Conservation (phyloP, 2,888 invertebrate species). For the Harmothoe impar region DNA sequence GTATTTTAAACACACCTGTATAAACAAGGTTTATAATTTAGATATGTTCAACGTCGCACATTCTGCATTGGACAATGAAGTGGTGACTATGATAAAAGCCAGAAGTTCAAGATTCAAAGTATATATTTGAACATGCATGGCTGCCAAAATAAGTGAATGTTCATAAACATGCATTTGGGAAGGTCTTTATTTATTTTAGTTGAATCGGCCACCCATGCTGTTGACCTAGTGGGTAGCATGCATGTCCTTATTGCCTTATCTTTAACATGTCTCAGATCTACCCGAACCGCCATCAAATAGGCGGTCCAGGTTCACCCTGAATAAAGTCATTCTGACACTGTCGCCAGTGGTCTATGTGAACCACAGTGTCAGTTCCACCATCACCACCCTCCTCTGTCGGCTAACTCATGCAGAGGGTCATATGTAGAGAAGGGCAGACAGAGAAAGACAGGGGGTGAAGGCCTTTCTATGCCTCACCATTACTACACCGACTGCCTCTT, state of each 20-base stretch:
- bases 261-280: conserved; percentile 52
- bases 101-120: neutral
- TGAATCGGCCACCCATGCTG: conserved; percentile 47
- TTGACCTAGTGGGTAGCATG: conserved; percentile 1
- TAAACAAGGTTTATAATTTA: conserved; percentile 14
- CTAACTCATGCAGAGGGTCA: conserved; percentile 24
- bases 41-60: neutral
- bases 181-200: neutral
- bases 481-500: neutral
- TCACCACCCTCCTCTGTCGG: conserved; percentile 43
- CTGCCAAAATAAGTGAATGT: neutral
- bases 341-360: conserved; percentile 23
- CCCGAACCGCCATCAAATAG: neutral
- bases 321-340: conserved; percentile 20
- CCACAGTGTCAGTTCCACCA: conserved; percentile 10
- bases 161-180: neutral
- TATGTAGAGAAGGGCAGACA: conserved; percentile 10
- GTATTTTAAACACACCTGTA: conserved; percentile 30
- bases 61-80: neutral
- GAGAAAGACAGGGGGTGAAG: neutral
- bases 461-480: conserved; percentile 41
- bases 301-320: neutral
- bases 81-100: neutral
- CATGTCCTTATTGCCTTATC: conserved; percentile 9
- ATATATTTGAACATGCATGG: conserved; percentile 1